Evolutionary conservation across 2,113 vertebrate genomes (phyloP), one percentile per base, ranked within the genome.

Genomic region (Thymallus thymallus): DNA sequence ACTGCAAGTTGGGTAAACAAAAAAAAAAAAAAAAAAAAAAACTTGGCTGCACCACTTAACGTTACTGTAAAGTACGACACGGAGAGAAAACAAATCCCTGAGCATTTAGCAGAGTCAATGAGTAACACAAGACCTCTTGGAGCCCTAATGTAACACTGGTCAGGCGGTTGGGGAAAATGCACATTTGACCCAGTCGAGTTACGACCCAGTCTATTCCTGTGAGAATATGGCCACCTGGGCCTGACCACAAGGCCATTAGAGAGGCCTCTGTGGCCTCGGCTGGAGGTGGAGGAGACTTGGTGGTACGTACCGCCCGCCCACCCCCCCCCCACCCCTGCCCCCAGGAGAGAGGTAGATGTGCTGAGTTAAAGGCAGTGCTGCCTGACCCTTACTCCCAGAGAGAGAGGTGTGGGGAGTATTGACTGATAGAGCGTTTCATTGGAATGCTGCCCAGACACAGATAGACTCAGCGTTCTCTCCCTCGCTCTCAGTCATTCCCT

Each of bases 401-500:
- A 48, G 63, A 32, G 61, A 9, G 63, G 30, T 18, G 29, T 66
- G 77, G 75, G 83, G 80, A 82, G 78, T 76, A 78, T 80, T 76
- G 80, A 80, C 68, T 80, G 80, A 85, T 79, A 77, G 62, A 24
- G 41, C 70, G 67, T 41, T 70, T 24, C 70, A 79, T 74, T 84
- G 79, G 80, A 82, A 68, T 48, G 16, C 71, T 65, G 83, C 83
- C 83, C 83, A 72, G 73, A 74, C 73, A 22, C 69, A 45, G 69
- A 80, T 60, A 78, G 58, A 74, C 75, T 32, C 77, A 20, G 16
- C 55, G 56, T 62, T 55, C 67, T 65, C 51, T 73, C 65, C 22
- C 68, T 60, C 1, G 5, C 63, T 20, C 76, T 60, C 24, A 66
- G 51, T 76, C 79, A n/a, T 48, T 62, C 26, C 22, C 51, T 46